phyloP scores from a whole-genome alignment of 2,888 invertebrate species.

The Hypolimnas misippus region DNA sequence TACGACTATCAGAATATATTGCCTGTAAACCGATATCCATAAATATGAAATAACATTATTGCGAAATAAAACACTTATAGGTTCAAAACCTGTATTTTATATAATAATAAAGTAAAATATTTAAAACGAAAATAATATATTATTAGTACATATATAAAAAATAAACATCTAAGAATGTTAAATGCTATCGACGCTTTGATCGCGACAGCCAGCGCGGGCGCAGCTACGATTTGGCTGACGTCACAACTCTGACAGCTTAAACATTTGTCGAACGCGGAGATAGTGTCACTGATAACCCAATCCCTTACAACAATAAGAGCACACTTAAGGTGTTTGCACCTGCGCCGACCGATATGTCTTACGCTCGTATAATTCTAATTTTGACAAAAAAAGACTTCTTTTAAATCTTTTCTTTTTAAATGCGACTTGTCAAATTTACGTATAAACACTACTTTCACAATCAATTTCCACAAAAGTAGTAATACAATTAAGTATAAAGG shows the following conservation, averaged over 20 bases:
- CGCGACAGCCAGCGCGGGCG: slow-evolving; percentile 60
- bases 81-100: not conserved
- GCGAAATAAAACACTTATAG: not conserved
- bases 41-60: slow-evolving; percentile 11
- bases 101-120: not conserved
- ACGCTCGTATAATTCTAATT: slow-evolving; percentile 63
- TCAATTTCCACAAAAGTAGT: too few species aligned
- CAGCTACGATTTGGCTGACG: slow-evolving; percentile 75
- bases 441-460: too few species aligned
- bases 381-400: slow-evolving; percentile 38
- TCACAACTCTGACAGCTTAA: slow-evolving; percentile 82
- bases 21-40: slow-evolving; percentile 9
- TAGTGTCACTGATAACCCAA: slow-evolving; percentile 83
- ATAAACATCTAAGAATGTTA: slow-evolving; percentile 45
- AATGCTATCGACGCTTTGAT: slow-evolving; percentile 66
- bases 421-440: too few species aligned
- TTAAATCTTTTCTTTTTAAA: too few species aligned
- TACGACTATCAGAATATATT: slow-evolving; percentile 28
- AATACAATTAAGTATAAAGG: too few species aligned
- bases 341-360: slow-evolving; percentile 69
- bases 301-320: slow-evolving; percentile 83
- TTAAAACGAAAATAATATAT: slow-evolving; percentile 8
- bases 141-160: slow-evolving; percentile 26
- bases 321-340: slow-evolving; percentile 84
- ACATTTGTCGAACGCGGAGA: slow-evolving; percentile 81